Conservation (phyloP, 2,797 vertebrate genomes). For the Gymnodraco acuticeps region DNA sequence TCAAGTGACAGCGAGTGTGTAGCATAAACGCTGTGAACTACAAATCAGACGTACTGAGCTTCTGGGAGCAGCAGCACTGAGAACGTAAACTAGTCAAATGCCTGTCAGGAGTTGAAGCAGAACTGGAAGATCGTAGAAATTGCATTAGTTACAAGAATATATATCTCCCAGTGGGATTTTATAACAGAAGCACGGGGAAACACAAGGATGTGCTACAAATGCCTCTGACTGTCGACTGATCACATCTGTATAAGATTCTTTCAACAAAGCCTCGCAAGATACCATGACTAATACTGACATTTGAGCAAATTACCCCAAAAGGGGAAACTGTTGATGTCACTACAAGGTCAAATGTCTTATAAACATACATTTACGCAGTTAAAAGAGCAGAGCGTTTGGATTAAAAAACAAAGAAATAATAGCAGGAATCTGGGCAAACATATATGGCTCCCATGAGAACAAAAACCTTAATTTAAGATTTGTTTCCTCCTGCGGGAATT, state of each 20-base stretch:
- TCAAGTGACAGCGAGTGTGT: conserved; percentile 40
- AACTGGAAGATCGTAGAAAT: conserved; percentile 58
- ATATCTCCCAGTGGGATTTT: conserved; percentile 50
- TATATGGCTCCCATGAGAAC: conserved; percentile 19
- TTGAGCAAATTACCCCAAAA: conserved; percentile 3
- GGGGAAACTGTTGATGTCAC: not conserved
- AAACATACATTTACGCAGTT: conserved; percentile 3
- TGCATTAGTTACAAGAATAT: conserved; percentile 58
- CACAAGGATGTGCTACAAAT: conserved; percentile 48
- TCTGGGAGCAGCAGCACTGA: conserved; percentile 42
- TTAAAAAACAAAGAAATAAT: not conserved
- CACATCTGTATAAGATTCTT: conserved; percentile 35
- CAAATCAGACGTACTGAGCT: conserved; percentile 54
- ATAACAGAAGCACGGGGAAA: conserved; percentile 34
- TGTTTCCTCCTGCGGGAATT: conserved; percentile 22
- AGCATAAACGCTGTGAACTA: conserved; percentile 47
- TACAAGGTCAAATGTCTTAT: conserved; percentile 2
- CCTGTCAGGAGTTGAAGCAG: conserved; percentile 65
- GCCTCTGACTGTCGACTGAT: conserved; percentile 32
- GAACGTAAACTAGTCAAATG: conserved; percentile 49
- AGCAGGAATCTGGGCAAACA: conserved; percentile 12
- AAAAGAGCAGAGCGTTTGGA: not conserved
- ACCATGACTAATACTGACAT: conserved; percentile 2
- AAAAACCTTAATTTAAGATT: conserved; percentile 32
- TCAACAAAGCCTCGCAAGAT: conserved; percentile 1